These are phyloP conservation scores for Zophobas morio DNA, from an alignment of 1,140 invertebrate species.

Conservation along the genomic window DNA sequence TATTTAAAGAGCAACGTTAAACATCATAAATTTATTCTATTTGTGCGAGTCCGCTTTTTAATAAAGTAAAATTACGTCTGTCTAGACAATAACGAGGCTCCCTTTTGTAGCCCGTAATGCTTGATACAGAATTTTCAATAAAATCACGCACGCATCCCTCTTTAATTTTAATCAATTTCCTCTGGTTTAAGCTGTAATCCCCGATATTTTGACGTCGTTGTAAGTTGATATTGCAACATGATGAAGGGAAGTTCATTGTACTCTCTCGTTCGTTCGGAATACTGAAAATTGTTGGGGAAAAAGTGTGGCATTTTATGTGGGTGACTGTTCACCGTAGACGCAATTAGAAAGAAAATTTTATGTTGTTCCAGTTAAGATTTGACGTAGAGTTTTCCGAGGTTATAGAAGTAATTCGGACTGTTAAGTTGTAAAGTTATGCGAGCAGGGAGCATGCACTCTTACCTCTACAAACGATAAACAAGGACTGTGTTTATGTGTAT, in stretches of 20 bases:
- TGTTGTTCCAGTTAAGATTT: background rate
- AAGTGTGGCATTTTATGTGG: too few relatives aligned
- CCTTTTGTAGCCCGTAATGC: slow-evolving; percentile 19
- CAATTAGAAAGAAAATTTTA: slow-evolving; percentile 7
- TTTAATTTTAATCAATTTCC: slow-evolving; percentile 42
- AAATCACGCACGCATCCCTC: slow-evolving; percentile 22
- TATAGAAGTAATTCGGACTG: slow-evolving; percentile 35
- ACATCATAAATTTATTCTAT: background rate
- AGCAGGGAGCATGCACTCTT: slow-evolving; percentile 23
- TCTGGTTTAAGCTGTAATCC: slow-evolving; percentile 1
- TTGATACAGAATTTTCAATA: slow-evolving; percentile 43
- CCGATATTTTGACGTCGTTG: slow-evolving; percentile 14
- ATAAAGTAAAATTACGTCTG: slow-evolving; percentile 15
- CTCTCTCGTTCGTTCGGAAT: slow-evolving; percentile 2
- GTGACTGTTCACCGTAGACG: too few relatives aligned
- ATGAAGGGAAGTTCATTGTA: background rate
- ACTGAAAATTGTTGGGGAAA: background rate
- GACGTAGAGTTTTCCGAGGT: slow-evolving; percentile 10
- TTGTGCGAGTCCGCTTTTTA: background rate
- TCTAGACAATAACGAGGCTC: slow-evolving; percentile 16
- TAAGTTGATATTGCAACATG: slow-evolving; percentile 3
- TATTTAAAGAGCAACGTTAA: background rate
- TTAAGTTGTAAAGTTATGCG: slow-evolving; percentile 45
- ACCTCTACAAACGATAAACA: slow-evolving; percentile 43
- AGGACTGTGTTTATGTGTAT: slow-evolving; percentile 46